Percentiles rank a stretch among this genome's conserved stretches.
Evolutionary conservation across 2,113 vertebrate species (phyloP).

Genomic region (Trogon melanurus): DNA sequence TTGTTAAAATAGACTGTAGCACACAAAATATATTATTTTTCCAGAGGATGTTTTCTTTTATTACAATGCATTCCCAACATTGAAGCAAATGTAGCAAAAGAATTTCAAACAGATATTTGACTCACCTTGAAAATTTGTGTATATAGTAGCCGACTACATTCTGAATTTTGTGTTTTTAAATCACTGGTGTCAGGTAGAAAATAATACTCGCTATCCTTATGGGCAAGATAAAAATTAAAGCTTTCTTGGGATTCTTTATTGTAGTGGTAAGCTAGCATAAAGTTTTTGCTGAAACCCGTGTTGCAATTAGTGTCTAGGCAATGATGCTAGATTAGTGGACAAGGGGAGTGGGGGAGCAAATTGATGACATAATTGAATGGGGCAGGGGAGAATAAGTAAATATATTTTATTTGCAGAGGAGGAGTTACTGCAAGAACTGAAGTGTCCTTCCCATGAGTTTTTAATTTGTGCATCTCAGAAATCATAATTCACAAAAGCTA

Average conservation of each 20-base stretch:
- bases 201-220: neutral
- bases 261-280: neutral
- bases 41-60: neutral
- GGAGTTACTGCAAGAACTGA: neutral
- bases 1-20: neutral
- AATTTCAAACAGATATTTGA: neutral
- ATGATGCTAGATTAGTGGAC: neutral
- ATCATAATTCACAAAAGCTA: neutral
- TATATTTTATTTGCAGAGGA: neutral
- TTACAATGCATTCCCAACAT: neutral
- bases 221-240: neutral
- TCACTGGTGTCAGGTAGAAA: neutral
- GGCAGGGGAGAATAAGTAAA: neutral
- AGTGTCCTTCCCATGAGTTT: neutral
- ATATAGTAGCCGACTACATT: neutral
- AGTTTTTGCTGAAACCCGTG: neutral
- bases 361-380: neutral
- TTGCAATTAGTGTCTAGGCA: neutral
- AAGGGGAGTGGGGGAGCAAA: neutral
- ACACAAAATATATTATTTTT: neutral
- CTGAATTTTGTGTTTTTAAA: rapidly evolving
- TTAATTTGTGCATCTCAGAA: neutral
- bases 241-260: neutral
- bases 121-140: neutral
- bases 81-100: neutral